phyloP scores from a whole-genome alignment of 2,888 invertebrate species.

The Rhorus exstirpatorius region DNA sequence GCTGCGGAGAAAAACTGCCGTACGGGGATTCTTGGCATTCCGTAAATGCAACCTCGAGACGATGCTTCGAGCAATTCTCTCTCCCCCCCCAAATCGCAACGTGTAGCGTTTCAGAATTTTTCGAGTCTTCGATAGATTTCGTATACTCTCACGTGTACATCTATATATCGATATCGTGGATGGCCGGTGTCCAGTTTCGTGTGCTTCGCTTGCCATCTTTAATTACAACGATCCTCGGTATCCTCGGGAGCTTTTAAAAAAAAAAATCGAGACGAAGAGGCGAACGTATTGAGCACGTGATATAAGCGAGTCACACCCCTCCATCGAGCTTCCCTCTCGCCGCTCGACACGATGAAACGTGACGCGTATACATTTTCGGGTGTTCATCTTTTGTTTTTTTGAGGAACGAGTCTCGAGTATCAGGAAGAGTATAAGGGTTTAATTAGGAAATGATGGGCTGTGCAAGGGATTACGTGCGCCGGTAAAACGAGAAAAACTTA shows the following conservation, averaged over 20 bases:
- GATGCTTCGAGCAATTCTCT: constrained; percentile 42
- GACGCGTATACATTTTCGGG: constrained; percentile 41
- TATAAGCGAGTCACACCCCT: too few species aligned
- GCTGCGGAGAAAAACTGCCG: constrained; percentile 43
- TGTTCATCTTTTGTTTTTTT: background rate
- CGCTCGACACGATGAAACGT: constrained; percentile 44
- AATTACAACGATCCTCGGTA: constrained; percentile 72
- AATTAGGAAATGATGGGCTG: constrained; percentile 22
- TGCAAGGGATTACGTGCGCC: background rate
- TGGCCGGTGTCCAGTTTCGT: constrained; percentile 78
- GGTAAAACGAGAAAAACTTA: constrained; percentile 36
- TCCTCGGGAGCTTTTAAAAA: constrained; percentile 24
- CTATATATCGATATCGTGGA: constrained; percentile 43
- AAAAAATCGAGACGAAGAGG: constrained; percentile 27
- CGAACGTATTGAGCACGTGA: constrained; percentile 48
- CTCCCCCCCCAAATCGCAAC: background rate
- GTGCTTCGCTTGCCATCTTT: constrained; percentile 76
- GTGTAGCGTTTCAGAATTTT: constrained; percentile 49
- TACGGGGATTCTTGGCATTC: constrained; percentile 65
- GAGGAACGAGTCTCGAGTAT: background rate
- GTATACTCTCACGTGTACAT: constrained; percentile 5
- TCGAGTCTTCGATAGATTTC: constrained; percentile 55
- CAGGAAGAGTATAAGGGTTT: constrained; percentile 5
- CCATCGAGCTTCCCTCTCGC: background rate
- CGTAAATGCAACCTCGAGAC: constrained; percentile 37